A percentile compares a stretch with the other conserved stretches of the same genome.
Conservation (phyloP, 2,888 invertebrate species). For the Drosophila formosana region DNA sequence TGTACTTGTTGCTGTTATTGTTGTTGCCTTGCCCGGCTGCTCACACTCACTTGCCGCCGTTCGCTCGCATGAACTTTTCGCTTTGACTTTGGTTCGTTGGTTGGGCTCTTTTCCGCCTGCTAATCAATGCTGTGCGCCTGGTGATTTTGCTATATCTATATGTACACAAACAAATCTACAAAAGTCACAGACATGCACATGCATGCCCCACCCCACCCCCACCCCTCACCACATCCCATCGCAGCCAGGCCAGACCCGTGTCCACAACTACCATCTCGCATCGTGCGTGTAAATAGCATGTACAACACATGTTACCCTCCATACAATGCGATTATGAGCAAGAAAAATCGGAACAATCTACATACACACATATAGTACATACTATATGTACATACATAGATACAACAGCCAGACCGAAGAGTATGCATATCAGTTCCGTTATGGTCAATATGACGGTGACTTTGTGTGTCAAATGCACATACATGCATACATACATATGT, state of each 20-base stretch:
- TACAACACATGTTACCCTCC: slow-evolving; percentile 47
- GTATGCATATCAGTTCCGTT: slow-evolving; percentile 1
- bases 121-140: slow-evolving; percentile 81
- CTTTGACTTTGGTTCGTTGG: slow-evolving; percentile 58
- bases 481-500: neutral
- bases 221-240: neutral
- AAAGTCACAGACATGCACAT: slow-evolving; percentile 76
- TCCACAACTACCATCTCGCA: slow-evolving; percentile 33
- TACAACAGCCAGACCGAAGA: too few species aligned
- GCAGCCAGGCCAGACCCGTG: neutral
- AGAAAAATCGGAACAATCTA: slow-evolving; percentile 13
- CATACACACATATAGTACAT: neutral
- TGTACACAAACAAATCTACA: slow-evolving; percentile 82
- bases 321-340: neutral
- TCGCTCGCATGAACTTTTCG: slow-evolving; percentile 72
- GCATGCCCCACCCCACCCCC: slow-evolving; percentile 27
- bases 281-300: slow-evolving; percentile 63
- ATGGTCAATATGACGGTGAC: slow-evolving; percentile 4
- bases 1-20: slow-evolving; percentile 71
- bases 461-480: neutral
- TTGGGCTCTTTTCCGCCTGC: slow-evolving; percentile 60
- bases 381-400: neutral
- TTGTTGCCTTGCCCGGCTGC: slow-evolving; percentile 46
- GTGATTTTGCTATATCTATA: slow-evolving; percentile 80
- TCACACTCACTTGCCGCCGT: slow-evolving; percentile 42